These are phyloP conservation scores for Octomys mimax DNA, from an alignment of 2,797 vertebrate genomes.

Conservation along the genomic window DNA sequence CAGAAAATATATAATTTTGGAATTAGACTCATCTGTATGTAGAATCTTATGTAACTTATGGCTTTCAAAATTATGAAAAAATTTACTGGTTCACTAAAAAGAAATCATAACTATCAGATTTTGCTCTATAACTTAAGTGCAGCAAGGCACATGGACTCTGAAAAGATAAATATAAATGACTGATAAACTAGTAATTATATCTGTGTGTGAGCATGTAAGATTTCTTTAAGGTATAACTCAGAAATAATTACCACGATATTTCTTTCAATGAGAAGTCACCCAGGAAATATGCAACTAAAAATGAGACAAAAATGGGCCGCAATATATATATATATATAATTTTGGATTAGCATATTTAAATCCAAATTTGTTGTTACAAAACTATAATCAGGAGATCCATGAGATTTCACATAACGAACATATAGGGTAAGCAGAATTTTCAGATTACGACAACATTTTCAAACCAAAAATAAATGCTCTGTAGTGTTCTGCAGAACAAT, in stretches of 20 bases:
- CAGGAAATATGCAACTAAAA: no score
- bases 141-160: no score
- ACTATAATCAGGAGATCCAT: neutral
- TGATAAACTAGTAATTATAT: no score
- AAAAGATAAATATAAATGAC: no score
- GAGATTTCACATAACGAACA: neutral
- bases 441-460: neutral
- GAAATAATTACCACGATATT: no score
- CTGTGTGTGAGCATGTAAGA: no score
- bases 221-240: no score
- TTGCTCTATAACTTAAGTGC: neutral
- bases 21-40: slow-evolving; percentile 83
- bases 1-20: slow-evolving; percentile 81
- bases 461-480: neutral
- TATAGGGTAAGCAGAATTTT: neutral
- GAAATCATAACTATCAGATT: slow-evolving; percentile 73
- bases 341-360: neutral
- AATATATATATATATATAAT: no score
- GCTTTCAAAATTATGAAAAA: slow-evolving; percentile 66
- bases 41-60: slow-evolving; percentile 77
- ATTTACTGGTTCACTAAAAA: slow-evolving; percentile 73
- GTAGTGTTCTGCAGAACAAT: no score
- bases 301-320: no score
- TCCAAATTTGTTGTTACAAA: neutral
- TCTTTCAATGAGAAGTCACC: no score